Conservation (phyloP, 2,797 vertebrate species). For the Pseudochromis fuscus region DNA sequence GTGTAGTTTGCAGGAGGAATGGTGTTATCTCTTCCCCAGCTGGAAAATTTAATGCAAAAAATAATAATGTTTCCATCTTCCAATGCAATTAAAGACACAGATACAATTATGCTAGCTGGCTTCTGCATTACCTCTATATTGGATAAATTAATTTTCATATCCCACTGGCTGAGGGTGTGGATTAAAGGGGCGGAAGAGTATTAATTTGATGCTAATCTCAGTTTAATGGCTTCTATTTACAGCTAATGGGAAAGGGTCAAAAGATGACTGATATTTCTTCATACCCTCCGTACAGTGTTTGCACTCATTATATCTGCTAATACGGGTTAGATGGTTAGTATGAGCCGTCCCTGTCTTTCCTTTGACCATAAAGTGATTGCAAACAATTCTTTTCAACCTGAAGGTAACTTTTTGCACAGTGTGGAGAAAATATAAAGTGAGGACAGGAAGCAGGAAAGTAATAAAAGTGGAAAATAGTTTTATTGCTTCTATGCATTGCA, state of each 20-base stretch:
- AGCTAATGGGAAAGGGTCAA: slow-evolving; percentile 69
- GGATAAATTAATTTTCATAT: slow-evolving; percentile 60
- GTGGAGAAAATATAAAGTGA: slow-evolving; percentile 12
- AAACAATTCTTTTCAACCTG: slow-evolving; percentile 13
- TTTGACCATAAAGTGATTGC: neutral
- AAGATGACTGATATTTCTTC: slow-evolving; percentile 52
- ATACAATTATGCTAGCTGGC: slow-evolving; percentile 39
- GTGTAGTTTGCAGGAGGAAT: slow-evolving; percentile 5
- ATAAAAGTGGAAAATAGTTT: slow-evolving; percentile 21
- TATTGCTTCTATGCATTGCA: slow-evolving; percentile 9
- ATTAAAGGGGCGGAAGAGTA: slow-evolving; percentile 48
- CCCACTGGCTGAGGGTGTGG: slow-evolving; percentile 42
- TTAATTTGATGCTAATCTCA: slow-evolving; percentile 77
- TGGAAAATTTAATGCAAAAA: neutral
- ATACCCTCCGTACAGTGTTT: slow-evolving; percentile 39
- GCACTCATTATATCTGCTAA: slow-evolving; percentile 60
- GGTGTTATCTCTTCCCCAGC: neutral
- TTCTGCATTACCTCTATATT: slow-evolving; percentile 38
- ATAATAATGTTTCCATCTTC: slow-evolving; percentile 24
- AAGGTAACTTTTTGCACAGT: slow-evolving; percentile 12
- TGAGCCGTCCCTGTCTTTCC: neutral
- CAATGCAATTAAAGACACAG: slow-evolving; percentile 28
- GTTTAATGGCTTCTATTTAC: slow-evolving; percentile 74
- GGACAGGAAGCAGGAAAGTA: slow-evolving; percentile 5
- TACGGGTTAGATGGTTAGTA: neutral